Evolutionary conservation across 2,888 invertebrate species (phyloP).

Genomic region (Chrysomela aeneicollis): DNA sequence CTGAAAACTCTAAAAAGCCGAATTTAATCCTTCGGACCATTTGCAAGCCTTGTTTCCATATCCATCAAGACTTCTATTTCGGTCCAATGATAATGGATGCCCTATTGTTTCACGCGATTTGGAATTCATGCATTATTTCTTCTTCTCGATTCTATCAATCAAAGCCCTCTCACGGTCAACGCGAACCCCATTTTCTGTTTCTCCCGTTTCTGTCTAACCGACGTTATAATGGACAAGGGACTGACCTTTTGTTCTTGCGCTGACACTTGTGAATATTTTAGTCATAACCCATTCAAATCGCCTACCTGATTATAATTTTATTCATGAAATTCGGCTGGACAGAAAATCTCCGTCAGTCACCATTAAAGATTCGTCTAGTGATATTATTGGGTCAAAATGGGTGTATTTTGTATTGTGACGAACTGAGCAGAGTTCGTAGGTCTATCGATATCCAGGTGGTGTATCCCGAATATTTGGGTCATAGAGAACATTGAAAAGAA

Average conservation of each 20-base stretch:
- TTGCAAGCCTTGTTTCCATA: no score
- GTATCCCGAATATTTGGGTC: no score
- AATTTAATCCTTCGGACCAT: background rate
- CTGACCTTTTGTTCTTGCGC: slow-evolving; percentile 41
- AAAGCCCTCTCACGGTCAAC: slow-evolving; percentile 22
- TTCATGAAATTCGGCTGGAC: slow-evolving; percentile 35
- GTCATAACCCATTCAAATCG: slow-evolving; percentile 44
- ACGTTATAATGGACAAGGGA: slow-evolving; percentile 32
- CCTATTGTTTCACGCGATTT: background rate
- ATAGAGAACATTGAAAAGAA: no score
- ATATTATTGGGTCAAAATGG: slow-evolving; percentile 21
- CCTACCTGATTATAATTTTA: slow-evolving; percentile 39
- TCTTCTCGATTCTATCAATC: slow-evolving; percentile 20
- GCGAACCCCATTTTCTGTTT: slow-evolving; percentile 24
- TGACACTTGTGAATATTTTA: slow-evolving; percentile 46
- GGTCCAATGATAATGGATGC: background rate
- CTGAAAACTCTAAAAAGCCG: no score
- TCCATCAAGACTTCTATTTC: no score
- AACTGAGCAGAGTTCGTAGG: no score
- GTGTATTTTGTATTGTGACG: background rate
- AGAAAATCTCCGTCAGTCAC: slow-evolving; percentile 28
- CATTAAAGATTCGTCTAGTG: slow-evolving; percentile 20
- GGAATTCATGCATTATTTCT: slow-evolving; percentile 16
- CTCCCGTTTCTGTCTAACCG: slow-evolving; percentile 24
- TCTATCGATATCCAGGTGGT: no score